A percentile compares a stretch with the other conserved stretches of the same genome.
Conservation (phyloP, 2,113 vertebrate species). For the Noturus placidus region DNA sequence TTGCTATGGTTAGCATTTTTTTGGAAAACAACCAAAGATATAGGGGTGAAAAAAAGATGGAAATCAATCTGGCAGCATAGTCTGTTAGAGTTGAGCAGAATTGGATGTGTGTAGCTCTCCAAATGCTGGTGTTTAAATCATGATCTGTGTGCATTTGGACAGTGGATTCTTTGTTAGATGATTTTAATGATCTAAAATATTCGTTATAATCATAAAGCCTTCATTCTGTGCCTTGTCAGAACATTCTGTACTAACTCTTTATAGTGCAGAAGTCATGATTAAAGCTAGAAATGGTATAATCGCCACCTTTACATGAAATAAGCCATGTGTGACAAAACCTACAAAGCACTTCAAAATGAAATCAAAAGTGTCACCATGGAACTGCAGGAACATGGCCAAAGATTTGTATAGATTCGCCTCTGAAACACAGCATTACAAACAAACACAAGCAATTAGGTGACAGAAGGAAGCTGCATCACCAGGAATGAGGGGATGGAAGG, state of each 20-base stretch:
- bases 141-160: background rate
- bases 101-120: background rate
- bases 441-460: constrained; percentile 68
- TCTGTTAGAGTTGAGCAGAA: background rate
- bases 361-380: constrained; percentile 39
- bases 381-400: constrained; percentile 40
- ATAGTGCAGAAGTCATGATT: background rate
- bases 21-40: constrained; percentile 60
- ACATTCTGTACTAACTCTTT: background rate
- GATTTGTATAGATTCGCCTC: constrained; percentile 50
- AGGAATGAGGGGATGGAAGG: constrained; percentile 55
- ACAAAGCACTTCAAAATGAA: background rate
- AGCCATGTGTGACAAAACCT: background rate
- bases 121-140: background rate
- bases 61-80: background rate
- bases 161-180: background rate
- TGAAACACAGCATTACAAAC: constrained; percentile 58
- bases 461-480: constrained; percentile 27
- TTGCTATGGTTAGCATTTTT: constrained; percentile 68
- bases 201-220: constrained; percentile 6
- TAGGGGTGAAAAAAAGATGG: constrained; percentile 24
- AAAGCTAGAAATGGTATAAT: background rate
- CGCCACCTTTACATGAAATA: background rate
- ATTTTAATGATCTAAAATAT: background rate
- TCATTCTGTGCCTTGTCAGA: background rate